Conservation (phyloP, 2,888 invertebrate species). For the Platycheirus rosarum region DNA sequence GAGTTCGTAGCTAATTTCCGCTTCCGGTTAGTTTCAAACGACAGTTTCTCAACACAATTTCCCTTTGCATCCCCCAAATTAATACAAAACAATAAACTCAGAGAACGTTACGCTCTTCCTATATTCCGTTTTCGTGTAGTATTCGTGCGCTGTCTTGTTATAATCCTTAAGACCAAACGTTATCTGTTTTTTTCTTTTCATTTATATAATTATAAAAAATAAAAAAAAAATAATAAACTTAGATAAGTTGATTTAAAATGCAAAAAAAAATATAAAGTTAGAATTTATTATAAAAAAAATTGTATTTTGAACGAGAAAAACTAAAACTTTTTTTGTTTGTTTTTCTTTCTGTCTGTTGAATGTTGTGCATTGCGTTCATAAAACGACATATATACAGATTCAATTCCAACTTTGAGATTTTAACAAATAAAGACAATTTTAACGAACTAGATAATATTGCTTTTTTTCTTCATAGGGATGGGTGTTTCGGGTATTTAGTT, state of each 20-base stretch:
- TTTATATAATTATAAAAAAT: slow-evolving; percentile 48
- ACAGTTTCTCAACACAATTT: slow-evolving; percentile 29
- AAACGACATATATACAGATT: slow-evolving; percentile 2
- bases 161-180: slow-evolving; percentile 50
- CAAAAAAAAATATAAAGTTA: slow-evolving; percentile 36
- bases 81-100: slow-evolving; percentile 24
- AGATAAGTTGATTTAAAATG: slow-evolving; percentile 66
- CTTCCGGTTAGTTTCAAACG: slow-evolving; percentile 33
- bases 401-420: slow-evolving; percentile 61
- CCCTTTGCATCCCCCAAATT: slow-evolving; percentile 19
- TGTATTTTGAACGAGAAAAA: slow-evolving; percentile 54
- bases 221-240: slow-evolving; percentile 40
- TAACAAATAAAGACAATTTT: slow-evolving; percentile 69
- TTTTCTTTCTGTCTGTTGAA: slow-evolving; percentile 35
- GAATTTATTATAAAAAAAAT: slow-evolving; percentile 28
- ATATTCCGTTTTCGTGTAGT: slow-evolving; percentile 23
- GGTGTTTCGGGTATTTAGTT: too few species aligned
- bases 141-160: slow-evolving; percentile 38
- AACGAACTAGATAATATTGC: slow-evolving; percentile 47
- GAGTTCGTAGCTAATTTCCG: slow-evolving; percentile 69
- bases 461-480: slow-evolving; percentile 2
- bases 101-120: slow-evolving; percentile 43
- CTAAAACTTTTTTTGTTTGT: slow-evolving; percentile 10
- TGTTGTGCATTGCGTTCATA: slow-evolving; percentile 23
- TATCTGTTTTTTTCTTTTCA: slow-evolving; percentile 31